These are phyloP conservation scores for Synaphobranchus kaupii DNA, from an alignment of 2,797 vertebrate species.

Conservation along the genomic window DNA sequence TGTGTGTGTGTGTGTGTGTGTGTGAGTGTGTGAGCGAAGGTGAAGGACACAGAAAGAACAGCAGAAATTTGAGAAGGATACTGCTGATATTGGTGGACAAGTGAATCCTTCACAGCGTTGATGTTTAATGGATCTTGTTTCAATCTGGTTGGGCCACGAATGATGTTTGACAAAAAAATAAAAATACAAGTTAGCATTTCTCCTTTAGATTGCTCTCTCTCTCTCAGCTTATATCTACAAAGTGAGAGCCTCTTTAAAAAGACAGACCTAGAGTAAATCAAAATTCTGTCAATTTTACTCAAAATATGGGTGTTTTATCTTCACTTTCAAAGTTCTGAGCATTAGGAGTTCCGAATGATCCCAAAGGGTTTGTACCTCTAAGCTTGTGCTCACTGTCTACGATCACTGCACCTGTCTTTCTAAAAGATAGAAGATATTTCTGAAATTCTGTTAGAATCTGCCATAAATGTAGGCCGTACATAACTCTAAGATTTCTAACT, in stretches of 20 bases:
- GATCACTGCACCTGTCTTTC: no score
- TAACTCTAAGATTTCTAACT: slow-evolving; percentile 12
- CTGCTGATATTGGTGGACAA: slow-evolving; percentile 53
- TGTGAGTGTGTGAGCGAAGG: slow-evolving; percentile 52
- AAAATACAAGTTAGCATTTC: slow-evolving; percentile 13
- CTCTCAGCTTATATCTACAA: no score
- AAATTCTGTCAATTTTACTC: no score
- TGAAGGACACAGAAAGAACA: slow-evolving; percentile 56
- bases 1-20: no score
- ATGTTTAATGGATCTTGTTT: slow-evolving; percentile 65
- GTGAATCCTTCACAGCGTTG: slow-evolving; percentile 62
- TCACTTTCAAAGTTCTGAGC: no score
- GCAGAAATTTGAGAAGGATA: slow-evolving; percentile 35
- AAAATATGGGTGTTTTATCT: no score
- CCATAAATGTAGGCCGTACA: slow-evolving; percentile 15
- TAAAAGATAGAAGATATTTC: not conserved
- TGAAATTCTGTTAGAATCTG: slow-evolving; percentile 24
- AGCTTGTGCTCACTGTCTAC: no score
- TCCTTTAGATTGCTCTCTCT: not conserved
- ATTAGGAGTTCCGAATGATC: no score
- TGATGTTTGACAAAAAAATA: slow-evolving; percentile 34
- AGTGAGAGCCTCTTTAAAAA: no score
- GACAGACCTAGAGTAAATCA: no score
- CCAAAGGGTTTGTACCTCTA: no score
- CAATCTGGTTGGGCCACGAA: slow-evolving; percentile 47